phyloP scores from a whole-genome alignment of 2,888 invertebrate genomes.

The Thalpophila matura region DNA sequence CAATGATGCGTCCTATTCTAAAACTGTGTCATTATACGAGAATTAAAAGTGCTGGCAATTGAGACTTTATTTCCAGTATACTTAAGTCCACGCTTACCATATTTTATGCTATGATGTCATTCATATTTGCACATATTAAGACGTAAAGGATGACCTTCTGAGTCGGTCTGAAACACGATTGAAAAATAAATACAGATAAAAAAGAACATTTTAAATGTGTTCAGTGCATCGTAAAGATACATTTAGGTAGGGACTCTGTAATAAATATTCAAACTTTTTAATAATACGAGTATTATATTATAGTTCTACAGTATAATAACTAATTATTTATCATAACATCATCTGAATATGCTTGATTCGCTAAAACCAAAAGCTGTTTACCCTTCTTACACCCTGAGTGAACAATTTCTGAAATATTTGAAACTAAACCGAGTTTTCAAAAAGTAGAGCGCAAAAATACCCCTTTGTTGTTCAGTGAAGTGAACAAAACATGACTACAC shows the following conservation, averaged over 20 bases:
- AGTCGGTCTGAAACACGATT: conserved; percentile 22
- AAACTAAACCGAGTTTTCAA: background rate
- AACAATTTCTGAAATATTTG: background rate
- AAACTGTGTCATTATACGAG: background rate
- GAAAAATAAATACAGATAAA: conserved; percentile 28
- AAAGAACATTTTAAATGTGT: conserved; percentile 7
- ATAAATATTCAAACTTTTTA: conserved; percentile 8
- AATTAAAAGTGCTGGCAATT: conserved; percentile 36
- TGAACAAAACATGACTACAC: conserved; percentile 38
- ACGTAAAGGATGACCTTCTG: conserved; percentile 46
- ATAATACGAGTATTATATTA: too few species aligned
- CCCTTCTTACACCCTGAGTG: background rate
- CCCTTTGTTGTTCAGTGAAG: conserved; percentile 20
- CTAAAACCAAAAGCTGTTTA: background rate
- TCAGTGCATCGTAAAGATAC: conserved; percentile 17
- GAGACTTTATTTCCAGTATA: conserved; percentile 25
- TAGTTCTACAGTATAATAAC: too few species aligned
- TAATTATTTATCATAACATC: too few species aligned
- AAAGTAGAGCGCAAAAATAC: conserved; percentile 8
- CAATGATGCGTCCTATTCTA: conserved; percentile 10
- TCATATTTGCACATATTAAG: conserved; percentile 55
- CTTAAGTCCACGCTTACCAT: conserved; percentile 17
- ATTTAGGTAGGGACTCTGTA: background rate
- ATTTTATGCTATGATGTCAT: conserved; percentile 51
- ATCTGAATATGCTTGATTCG: background rate